Base-by-base conservation (phyloP, 2,888 invertebrate genomes). In the Cyclophora punctaria region DNA sequence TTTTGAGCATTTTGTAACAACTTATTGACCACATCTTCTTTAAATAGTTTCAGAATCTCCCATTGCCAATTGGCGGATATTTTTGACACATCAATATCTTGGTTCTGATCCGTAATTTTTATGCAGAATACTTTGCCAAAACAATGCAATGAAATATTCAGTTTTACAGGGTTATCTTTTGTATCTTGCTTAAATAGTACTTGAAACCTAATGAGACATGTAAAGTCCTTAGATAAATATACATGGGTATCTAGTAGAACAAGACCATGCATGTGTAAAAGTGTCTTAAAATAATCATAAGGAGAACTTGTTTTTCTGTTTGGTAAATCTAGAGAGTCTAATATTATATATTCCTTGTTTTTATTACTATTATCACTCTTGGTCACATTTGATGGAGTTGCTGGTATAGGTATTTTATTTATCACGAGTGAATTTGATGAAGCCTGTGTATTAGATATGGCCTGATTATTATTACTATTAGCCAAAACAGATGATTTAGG, bases 11-110 rank as follows among this genome's bases (percentile, higher is more conserved):
- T 77, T 41, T 62, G 49, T 48, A 78, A 51, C 33, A 84, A 44
- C 64, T 74, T 80, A 2, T 48, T 41, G 2, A 69, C 67, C 40
- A 83, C 68, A 34, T 79, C 71, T 33, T 76, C 72, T 53, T 60
- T 68, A 56, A 69, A 83, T 41, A 75, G 66, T 58, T 79, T 78
- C n/a, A 86, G 59, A 50, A 86, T 72, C 64, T 85, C 80, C 86
- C 87, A 86, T 64, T 88, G 86, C 87, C 86, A 87, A 56, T 75
- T 74, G 2, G 81, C 69, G 34, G 77, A 67, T 58, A 86, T 62
- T 53, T 69, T 69, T 34, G 53, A 56, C 41, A 84, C 58, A 56
- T 78, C 67, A 37, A 86, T 63, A 3, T 65, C 58, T 6, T 69
- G 64, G 37, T 67, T 63, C 5, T 51, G 53, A 49, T 82, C 77